Conservation (phyloP, 2,888 invertebrate species). For the Cephus rjabovi region DNA sequence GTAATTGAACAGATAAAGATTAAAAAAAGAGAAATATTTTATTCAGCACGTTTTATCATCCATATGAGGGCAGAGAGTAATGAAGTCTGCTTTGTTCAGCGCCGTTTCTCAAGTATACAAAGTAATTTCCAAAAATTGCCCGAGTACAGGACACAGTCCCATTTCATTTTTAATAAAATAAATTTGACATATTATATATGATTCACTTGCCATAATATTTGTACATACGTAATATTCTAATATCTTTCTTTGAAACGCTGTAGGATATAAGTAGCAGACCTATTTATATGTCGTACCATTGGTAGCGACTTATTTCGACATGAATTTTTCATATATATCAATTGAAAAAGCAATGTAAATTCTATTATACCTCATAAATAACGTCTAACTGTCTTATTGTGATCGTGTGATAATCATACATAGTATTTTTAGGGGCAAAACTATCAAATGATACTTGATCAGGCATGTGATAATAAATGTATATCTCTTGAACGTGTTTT, state of each 20-base stretch:
- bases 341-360: conserved; percentile 46
- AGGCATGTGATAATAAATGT: conserved; percentile 32
- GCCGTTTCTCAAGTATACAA: background rate
- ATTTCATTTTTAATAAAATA: background rate
- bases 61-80: background rate
- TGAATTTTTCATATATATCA: conserved; percentile 29
- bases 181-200: background rate
- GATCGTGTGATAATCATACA: conserved; percentile 46
- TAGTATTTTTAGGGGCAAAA: conserved; percentile 39
- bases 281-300: background rate
- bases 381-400: conserved; percentile 19
- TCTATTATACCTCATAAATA: conserved; percentile 18
- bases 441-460: conserved; percentile 11
- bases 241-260: background rate
- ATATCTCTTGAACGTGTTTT: conserved; percentile 3
- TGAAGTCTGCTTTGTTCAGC: background rate
- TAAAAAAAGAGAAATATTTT: background rate
- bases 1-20: background rate
- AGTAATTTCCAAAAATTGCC: background rate
- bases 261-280: conserved; percentile 10
- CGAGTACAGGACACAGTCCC: background rate
- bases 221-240: background rate
- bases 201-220: background rate
- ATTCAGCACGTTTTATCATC: background rate
- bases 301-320: background rate